Percentiles rank a stretch among this genome's conserved stretches.
These are phyloP conservation scores for Schizothorax lantsangensis DNA, from an alignment of 2,797 vertebrate genomes.

Conservation along the genomic window DNA sequence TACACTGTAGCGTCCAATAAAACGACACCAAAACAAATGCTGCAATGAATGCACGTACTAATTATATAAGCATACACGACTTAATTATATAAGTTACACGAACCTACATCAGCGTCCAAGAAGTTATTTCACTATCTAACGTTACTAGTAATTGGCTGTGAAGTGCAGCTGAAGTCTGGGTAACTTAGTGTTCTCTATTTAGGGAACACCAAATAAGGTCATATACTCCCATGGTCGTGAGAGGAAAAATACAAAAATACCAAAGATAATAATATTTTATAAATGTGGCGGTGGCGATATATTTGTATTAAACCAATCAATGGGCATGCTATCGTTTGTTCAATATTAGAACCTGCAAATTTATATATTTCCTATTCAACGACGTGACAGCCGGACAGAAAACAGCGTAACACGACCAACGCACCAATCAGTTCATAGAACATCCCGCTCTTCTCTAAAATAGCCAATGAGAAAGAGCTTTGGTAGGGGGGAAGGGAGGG, in stretches of 20 bases:
- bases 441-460: background rate
- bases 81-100: background rate
- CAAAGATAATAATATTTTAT: background rate
- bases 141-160: background rate
- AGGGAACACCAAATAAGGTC: constrained; percentile 28
- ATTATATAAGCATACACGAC: background rate
- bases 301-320: background rate
- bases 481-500: background rate
- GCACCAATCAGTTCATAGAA: constrained; percentile 34
- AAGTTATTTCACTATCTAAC: background rate
- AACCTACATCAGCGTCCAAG: background rate
- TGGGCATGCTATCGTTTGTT: background rate
- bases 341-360: background rate
- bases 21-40: background rate
- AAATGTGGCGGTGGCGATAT: background rate
- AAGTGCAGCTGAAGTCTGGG: background rate
- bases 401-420: background rate
- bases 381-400: background rate
- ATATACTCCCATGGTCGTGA: background rate
- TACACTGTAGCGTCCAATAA: background rate
- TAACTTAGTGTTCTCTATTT: background rate
- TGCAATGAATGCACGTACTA: background rate
- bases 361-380: background rate
- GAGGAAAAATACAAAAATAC: background rate
- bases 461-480: constrained; percentile 30